A percentile compares a stretch with the other conserved stretches of the same genome.
Conservation (phyloP, 1,140 invertebrate species). For the Plectrocnemia conspersa region DNA sequence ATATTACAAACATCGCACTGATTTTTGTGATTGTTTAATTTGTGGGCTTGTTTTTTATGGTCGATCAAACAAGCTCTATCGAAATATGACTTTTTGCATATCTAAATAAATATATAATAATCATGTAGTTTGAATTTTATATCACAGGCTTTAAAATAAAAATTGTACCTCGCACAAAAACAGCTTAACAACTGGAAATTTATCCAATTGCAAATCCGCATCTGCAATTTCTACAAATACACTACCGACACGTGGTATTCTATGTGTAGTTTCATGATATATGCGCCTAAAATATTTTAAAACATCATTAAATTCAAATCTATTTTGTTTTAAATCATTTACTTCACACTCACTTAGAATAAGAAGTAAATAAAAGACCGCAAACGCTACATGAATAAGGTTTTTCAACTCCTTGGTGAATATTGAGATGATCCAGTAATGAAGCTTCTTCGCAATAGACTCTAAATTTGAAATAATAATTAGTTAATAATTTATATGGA, state of each 20-base stretch:
- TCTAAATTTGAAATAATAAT: slow-evolving; percentile 9
- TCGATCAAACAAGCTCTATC: not conserved
- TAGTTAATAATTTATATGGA: not conserved
- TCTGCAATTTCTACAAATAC: slow-evolving; percentile 41
- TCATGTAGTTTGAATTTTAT: not conserved
- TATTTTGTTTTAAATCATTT: not conserved
- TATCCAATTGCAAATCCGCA: slow-evolving; percentile 33
- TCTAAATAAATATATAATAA: slow-evolving; percentile 1
- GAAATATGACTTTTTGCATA: not conserved
- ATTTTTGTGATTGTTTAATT: not conserved
- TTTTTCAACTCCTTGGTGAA: slow-evolving; percentile 9
- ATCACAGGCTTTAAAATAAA: not conserved
- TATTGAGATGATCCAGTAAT: slow-evolving; percentile 11
- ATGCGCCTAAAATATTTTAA: slow-evolving; percentile 39
- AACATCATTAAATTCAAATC: not conserved
- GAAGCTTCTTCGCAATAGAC: slow-evolving; percentile 17
- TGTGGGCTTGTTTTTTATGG: not conserved
- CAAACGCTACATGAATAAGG: slow-evolving; percentile 26
- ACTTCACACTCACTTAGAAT: slow-evolving; percentile 17
- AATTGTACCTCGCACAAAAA: slow-evolving; percentile 47
- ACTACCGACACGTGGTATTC: not conserved
- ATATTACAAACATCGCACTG: not conserved
- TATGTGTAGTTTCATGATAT: slow-evolving; percentile 50
- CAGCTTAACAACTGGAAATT: slow-evolving; percentile 49
- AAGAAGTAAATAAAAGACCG: slow-evolving; percentile 18